Base-by-base conservation (phyloP, 2,797 vertebrate species). In the Alca torda region DNA sequence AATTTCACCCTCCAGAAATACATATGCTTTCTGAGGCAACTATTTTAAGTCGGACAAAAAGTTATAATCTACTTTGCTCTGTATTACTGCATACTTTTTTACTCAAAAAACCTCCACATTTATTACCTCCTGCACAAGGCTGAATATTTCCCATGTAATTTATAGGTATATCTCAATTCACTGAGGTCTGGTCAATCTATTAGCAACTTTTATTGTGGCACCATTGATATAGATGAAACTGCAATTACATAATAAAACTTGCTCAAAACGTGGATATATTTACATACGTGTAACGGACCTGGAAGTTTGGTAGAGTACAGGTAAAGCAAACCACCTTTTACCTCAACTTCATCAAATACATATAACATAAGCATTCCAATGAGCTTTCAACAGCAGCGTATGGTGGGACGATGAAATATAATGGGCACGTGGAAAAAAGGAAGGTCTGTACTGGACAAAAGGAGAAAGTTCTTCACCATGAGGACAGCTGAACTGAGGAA, bases 331-430 rank as follows among this genome's bases (percentile, higher is more conserved):
- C 2, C 11, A 33, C 3, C 18, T 25, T 83, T 45, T 5, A 6
- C 14, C 59, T 64, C 53, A 13, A 3, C 23, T 53, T 57, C 64
- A 70, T 28, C 48, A 30, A 60, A 5, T 6, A 5, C 11, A 41
- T 3, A 4, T 0, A 63, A 24, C 16, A 11, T 5, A 17, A 60
- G 37, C 56, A 54, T 2, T 9, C 35, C 61, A 48, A 11, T 0
- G 8, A 77, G 63, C 41, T 78, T 65, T 30, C 46, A 37, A 5
- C 24, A 43, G 51, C 0, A 6, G 6, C 2, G 35, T 1, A 1
- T 0, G 1, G 21, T 4, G 3, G 30, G 28, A 50, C 6, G 21
- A 48, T 10, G 25, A 48, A 61, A 26, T 7, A 6, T 1, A 54
- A 7, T 0, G 6, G 30, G 24, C 19, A 74, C 33, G 8, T 3